phyloP scores from a whole-genome alignment of 2,888 invertebrate species.

The Himalopsyche tibetana region DNA sequence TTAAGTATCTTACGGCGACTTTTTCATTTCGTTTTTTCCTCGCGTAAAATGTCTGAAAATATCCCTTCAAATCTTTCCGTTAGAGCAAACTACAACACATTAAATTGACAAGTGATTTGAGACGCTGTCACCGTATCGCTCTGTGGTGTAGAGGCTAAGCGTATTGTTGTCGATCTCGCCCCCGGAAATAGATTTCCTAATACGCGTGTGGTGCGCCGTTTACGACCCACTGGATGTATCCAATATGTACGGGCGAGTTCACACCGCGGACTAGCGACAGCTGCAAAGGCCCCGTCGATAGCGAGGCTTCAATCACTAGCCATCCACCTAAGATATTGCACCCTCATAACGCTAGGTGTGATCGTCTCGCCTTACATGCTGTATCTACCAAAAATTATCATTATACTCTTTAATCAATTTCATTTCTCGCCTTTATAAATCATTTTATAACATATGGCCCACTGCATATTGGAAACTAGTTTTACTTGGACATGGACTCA shows the following conservation, averaged over 20 bases:
- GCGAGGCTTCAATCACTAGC: conserved; percentile 60
- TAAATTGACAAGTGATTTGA: conserved; percentile 31
- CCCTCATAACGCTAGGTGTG: not conserved
- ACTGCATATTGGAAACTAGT: too few relatives aligned
- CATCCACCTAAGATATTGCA: not conserved
- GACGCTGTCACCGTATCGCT: conserved; percentile 40
- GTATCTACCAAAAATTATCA: not conserved
- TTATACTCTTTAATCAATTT: not conserved
- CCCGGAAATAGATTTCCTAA: conserved; percentile 56
- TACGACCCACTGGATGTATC: conserved; percentile 57
- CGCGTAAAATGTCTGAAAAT: not conserved
- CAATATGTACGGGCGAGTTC: conserved; percentile 60
- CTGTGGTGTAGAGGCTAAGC: conserved; percentile 32
- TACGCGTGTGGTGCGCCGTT: conserved; percentile 53
- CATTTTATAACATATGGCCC: too few relatives aligned
- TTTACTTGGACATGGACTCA: too few relatives aligned
- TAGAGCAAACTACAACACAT: not conserved
- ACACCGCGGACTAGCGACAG: conserved; percentile 48
- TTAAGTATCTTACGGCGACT: too few relatives aligned
- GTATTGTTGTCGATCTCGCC: conserved; percentile 27
- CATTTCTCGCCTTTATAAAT: too few relatives aligned
- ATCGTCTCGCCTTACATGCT: not conserved
- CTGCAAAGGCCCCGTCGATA: conserved; percentile 53
- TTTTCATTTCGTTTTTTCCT: not conserved
- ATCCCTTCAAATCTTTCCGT: conserved; percentile 8